Evolutionary conservation across 2,888 invertebrate genomes (phyloP), one percentile per base, ranked within the genome.

Genomic region (Troilus luridus): DNA sequence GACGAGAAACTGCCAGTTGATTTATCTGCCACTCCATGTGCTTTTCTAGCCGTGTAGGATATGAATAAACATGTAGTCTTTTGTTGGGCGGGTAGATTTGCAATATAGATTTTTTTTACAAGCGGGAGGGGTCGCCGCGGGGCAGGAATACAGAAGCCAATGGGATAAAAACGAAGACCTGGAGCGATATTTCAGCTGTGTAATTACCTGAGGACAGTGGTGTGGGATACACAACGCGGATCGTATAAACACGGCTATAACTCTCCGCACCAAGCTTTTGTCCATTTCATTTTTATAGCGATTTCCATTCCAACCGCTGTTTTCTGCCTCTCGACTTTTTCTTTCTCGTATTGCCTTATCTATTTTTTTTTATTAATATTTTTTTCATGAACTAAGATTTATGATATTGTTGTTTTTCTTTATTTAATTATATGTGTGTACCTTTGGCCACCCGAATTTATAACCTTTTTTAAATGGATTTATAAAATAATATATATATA

Each of bases 151-250:
- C 54, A 85, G 85, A 85, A 85, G 56, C 85, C 54, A 58, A 85
- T 56, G 56, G 56, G 56, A 85, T 56, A 85, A 85, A 85, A 85
- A 58, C 85, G 85, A 85, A 85, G 56, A 58, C 21, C 56, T 21
- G 56, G 21, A 85, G 56, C 85, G 85, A 85, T 85, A 85, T 85
- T 85, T 85, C 85, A 85, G 56, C 56, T 56, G 85, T 54, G 85
- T 85, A 85, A 85, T 85, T 85, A 85, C 56, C 85, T 85, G 85
- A 85, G 85, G 85, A 85, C 85, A 81, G 85, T 58, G n/a, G 56
- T 21, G 56, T 10, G 56, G 85, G 85, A 5, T 17, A 58, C 85
- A 56, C 17, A 58, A 19, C 85, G 3, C 11, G 85, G 56, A 58
- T 21, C 85, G 72, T n/a, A 85, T 85, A 85, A 85, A 85, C 85